Percentiles rank a stretch among this genome's conserved stretches.
phyloP scores from a whole-genome alignment of 2,888 invertebrate species.

The Camponotus fellah region DNA sequence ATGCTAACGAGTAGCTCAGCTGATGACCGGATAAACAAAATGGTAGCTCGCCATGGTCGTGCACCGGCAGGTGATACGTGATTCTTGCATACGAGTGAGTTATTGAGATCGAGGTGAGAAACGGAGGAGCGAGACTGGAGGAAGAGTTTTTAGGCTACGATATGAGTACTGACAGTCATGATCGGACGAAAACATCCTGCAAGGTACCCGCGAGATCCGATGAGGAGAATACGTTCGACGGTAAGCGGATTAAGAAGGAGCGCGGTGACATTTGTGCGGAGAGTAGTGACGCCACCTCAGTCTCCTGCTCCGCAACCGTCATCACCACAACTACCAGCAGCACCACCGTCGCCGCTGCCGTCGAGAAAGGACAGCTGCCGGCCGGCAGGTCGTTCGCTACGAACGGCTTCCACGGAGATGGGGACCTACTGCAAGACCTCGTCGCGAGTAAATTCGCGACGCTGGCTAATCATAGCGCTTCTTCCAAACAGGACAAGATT shows the following conservation, averaged over 20 bases:
- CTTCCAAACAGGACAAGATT: slow-evolving; percentile 85
- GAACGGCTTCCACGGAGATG: slow-evolving; percentile 81
- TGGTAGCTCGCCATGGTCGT: slow-evolving; percentile 74
- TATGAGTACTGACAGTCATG: slow-evolving; percentile 81
- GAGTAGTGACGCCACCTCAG: slow-evolving; percentile 65
- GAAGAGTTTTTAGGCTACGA: slow-evolving; percentile 73
- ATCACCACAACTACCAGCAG: slow-evolving; percentile 35
- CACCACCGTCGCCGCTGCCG: slow-evolving; percentile 1
- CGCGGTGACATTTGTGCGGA: slow-evolving; percentile 66
- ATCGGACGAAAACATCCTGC: slow-evolving; percentile 77
- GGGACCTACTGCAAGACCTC: slow-evolving; percentile 82
- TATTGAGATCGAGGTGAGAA: slow-evolving; percentile 7
- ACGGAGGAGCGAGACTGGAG: slow-evolving; percentile 41
- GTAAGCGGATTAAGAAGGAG: slow-evolving; percentile 82
- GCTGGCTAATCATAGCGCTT: slow-evolving; percentile 75
- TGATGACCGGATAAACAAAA: slow-evolving; percentile 78
- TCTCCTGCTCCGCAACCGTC: slow-evolving; percentile 32
- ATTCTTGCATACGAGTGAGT: slow-evolving; percentile 67
- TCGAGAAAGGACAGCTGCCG: slow-evolving; percentile 47
- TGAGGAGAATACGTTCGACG: slow-evolving; percentile 77
- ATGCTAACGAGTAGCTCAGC: slow-evolving; percentile 79
- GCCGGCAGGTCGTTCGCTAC: slow-evolving; percentile 69
- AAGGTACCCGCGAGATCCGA: slow-evolving; percentile 68
- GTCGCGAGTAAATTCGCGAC: slow-evolving; percentile 81
- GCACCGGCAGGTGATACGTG: slow-evolving; percentile 70